Percentiles rank a stretch among this genome's conserved stretches.
Conservation (phyloP, 2,888 invertebrate genomes). For the Lochmaea capreae region DNA sequence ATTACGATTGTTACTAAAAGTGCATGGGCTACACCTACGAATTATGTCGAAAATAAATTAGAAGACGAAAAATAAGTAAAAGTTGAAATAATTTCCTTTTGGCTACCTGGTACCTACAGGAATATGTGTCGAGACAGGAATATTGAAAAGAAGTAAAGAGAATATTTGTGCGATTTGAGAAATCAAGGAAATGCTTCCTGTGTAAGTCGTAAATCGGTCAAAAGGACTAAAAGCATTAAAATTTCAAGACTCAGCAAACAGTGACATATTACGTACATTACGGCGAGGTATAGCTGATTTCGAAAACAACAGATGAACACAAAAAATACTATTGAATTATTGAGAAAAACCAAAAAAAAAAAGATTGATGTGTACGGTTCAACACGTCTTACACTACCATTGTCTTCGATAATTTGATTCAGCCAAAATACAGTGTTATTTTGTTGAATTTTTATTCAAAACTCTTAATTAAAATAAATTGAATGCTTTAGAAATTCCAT, state of each 20-base stretch:
- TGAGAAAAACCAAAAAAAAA: background rate
- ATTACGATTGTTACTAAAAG: slow-evolving; percentile 6
- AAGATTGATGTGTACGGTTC: background rate
- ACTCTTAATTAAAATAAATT: too few relatives aligned
- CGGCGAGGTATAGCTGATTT: background rate
- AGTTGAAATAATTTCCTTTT: too few relatives aligned
- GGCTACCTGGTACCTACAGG: too few relatives aligned
- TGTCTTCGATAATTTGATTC: too few relatives aligned
- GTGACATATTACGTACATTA: slow-evolving; percentile 5
- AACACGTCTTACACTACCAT: too few relatives aligned
- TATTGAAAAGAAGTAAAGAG: background rate
- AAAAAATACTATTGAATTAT: background rate
- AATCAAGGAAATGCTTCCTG: background rate
- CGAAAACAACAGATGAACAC: slow-evolving; percentile 5
- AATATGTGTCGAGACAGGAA: slow-evolving; percentile 1
- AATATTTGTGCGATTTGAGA: background rate
- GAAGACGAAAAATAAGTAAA: too few relatives aligned
- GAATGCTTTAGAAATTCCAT: too few relatives aligned
- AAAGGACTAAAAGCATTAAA: background rate
- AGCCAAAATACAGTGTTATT: too few relatives aligned
- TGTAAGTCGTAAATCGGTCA: slow-evolving; percentile 1
- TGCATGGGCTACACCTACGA: slow-evolving; percentile 1
- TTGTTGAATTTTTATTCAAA: too few relatives aligned
- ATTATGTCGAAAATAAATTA: too few relatives aligned
- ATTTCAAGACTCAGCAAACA: background rate